phyloP scores from a whole-genome alignment of 2,888 invertebrate species.

The Steinernema hermaphroditum region DNA sequence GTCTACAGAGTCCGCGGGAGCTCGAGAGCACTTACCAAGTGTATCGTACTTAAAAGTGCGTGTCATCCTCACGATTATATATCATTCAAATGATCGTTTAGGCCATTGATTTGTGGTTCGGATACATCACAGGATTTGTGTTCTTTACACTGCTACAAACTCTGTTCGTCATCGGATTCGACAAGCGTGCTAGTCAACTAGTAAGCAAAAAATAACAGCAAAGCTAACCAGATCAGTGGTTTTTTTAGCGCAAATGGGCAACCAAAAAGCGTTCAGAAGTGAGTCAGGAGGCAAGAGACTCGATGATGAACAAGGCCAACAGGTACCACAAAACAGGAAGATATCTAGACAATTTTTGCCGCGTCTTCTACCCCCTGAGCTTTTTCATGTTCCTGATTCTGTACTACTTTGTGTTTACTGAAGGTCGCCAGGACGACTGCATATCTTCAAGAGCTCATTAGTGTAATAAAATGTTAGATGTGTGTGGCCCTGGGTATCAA shows the following conservation, averaged over 20 bases:
- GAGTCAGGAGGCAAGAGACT: slow-evolving; percentile 60
- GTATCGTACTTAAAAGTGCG: slow-evolving; percentile 65
- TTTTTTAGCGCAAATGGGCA: slow-evolving; percentile 59
- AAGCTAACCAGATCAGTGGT: background rate
- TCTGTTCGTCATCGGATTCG: slow-evolving; percentile 66
- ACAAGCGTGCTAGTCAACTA: slow-evolving; percentile 64
- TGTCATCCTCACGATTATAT: background rate
- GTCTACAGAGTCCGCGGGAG: slow-evolving; percentile 65
- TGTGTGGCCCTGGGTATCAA: background rate
- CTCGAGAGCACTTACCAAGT: slow-evolving; percentile 64
- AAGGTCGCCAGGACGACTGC: slow-evolving; percentile 62
- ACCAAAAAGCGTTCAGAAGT: slow-evolving; percentile 58
- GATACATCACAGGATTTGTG: slow-evolving; percentile 66
- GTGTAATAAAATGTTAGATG: slow-evolving; percentile 9
- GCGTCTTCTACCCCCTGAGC: slow-evolving; percentile 63
- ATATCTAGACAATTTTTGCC: slow-evolving; percentile 62
- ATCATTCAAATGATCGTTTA: slow-evolving; percentile 35
- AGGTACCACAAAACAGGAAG: slow-evolving; percentile 64
- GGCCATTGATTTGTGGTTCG: slow-evolving; percentile 67
- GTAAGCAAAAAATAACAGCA: slow-evolving; percentile 37
- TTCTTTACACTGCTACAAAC: slow-evolving; percentile 66
- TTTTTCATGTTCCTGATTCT: slow-evolving; percentile 64
- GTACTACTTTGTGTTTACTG: slow-evolving; percentile 66
- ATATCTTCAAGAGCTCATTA: slow-evolving; percentile 21
- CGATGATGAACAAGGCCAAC: slow-evolving; percentile 57